phyloP scores from a whole-genome alignment of 2,113 vertebrate genomes.

The Delphinapterus leucas region DNA sequence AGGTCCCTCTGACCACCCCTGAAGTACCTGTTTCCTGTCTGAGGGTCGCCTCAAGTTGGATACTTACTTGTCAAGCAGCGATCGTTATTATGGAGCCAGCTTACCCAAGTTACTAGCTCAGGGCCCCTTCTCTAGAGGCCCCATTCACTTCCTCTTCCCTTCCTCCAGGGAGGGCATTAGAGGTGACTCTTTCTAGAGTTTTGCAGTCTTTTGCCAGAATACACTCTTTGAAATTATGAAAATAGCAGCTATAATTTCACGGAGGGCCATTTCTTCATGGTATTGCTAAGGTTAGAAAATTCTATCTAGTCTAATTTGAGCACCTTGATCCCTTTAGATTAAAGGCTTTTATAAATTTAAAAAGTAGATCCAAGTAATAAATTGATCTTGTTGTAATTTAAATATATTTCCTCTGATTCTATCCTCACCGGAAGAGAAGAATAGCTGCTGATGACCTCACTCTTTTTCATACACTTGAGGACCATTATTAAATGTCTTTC shows the following conservation, averaged over 20 bases:
- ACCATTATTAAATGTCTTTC: not conserved
- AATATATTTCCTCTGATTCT: not conserved
- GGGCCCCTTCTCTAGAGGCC: not conserved
- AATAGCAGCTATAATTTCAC: not conserved
- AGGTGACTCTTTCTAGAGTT: not conserved
- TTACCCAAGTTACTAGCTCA: not conserved
- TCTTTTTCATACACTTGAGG: not conserved
- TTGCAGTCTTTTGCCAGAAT: not conserved
- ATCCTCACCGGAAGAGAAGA: not conserved
- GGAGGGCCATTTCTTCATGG: not conserved
- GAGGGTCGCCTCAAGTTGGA: not conserved
- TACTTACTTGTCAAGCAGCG: not conserved
- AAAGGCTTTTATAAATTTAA: constrained; percentile 45
- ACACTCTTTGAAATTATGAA: not conserved
- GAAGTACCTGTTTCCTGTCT: not conserved
- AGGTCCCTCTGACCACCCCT: not conserved
- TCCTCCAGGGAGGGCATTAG: not conserved
- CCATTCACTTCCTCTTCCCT: not conserved
- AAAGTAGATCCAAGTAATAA: not conserved
- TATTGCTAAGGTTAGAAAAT: not conserved
- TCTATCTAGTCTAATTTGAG: not conserved
- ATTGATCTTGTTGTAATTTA: constrained; percentile 11
- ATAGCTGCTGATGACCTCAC: not conserved
- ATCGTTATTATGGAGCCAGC: not conserved
- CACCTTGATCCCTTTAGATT: constrained; percentile 32